Percentiles rank a stretch among this genome's conserved stretches.
phyloP scores from a whole-genome alignment of 2,888 invertebrate genomes.

The Linnaemya tessellans region DNA sequence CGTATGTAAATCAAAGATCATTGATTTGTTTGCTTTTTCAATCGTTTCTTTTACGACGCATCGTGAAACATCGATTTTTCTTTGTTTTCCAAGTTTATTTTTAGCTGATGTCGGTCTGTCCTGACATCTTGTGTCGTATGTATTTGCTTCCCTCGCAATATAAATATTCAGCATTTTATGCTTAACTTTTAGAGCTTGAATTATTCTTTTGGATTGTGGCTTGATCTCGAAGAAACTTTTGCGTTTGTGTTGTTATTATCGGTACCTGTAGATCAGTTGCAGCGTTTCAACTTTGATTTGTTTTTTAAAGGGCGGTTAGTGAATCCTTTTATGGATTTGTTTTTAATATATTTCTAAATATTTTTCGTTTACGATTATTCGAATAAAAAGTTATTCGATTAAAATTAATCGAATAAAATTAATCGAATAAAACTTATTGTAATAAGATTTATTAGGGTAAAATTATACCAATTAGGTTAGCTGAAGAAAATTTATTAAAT shows the following conservation, averaged over 20 bases:
- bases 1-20: constrained; percentile 72
- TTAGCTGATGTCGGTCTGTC: neutral
- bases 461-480: too few species aligned
- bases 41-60: constrained; percentile 38
- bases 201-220: neutral
- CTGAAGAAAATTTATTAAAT: too few species aligned
- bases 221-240: constrained; percentile 10
- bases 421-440: too few species aligned
- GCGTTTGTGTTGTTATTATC: constrained; percentile 40
- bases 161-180: constrained; percentile 4
- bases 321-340: neutral
- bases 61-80: constrained; percentile 56
- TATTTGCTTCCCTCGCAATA: constrained; percentile 28
- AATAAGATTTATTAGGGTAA: too few species aligned
- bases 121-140: neutral
- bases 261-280: constrained; percentile 28
- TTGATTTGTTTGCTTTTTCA: constrained; percentile 68
- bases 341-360: too few species aligned
- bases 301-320: neutral
- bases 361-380: too few species aligned
- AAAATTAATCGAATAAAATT: too few species aligned
- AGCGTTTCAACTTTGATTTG: constrained; percentile 19
- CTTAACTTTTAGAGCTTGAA: constrained; percentile 25
- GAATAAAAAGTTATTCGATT: too few species aligned
- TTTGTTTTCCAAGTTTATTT: constrained; percentile 10